phyloP scores from a whole-genome alignment of 2,888 invertebrate species.

The Acholoe squamosa region DNA sequence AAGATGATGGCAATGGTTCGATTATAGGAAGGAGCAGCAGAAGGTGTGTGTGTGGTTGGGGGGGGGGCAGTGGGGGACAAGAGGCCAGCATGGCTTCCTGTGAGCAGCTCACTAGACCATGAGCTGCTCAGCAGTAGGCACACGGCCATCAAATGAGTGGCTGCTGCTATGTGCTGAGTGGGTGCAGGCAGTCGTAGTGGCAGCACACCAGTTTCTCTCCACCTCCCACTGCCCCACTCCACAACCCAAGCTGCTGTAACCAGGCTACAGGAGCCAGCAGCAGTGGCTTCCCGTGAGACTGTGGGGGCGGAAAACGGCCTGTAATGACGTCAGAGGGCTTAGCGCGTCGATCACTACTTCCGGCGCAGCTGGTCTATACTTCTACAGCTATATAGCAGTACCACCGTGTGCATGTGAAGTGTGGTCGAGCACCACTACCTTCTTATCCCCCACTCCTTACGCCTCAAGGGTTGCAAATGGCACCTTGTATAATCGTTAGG shows the following conservation, averaged over 20 bases:
- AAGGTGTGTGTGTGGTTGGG: no score
- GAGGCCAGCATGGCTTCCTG: not conserved
- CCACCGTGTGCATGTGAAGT: not conserved
- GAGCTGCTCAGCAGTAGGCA: conserved; percentile 1
- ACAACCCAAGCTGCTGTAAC: not conserved
- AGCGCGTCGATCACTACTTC: conserved; percentile 55
- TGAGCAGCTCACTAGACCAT: not conserved
- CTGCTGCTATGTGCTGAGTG: not conserved
- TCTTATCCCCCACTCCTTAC: conserved; percentile 1
- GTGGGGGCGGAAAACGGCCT: conserved; percentile 51
- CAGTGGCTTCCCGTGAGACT: conserved; percentile 46
- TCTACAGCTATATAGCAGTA: not conserved
- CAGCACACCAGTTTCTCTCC: not conserved
- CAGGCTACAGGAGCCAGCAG: not conserved
- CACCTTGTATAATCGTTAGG: no score
- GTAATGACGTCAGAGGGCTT: conserved; percentile 49
- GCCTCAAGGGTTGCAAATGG: no score
- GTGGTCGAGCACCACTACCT: not conserved
- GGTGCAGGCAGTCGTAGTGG: not conserved
- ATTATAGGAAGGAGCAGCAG: no score
- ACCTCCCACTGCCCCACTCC: not conserved
- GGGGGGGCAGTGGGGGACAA: no score
- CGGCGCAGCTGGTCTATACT: conserved; percentile 48
- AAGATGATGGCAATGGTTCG: no score
- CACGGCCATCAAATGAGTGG: not conserved